Evolutionary conservation across 2,797 vertebrate genomes (phyloP).

Genomic region (Poeciliopsis paucimaculata): DNA sequence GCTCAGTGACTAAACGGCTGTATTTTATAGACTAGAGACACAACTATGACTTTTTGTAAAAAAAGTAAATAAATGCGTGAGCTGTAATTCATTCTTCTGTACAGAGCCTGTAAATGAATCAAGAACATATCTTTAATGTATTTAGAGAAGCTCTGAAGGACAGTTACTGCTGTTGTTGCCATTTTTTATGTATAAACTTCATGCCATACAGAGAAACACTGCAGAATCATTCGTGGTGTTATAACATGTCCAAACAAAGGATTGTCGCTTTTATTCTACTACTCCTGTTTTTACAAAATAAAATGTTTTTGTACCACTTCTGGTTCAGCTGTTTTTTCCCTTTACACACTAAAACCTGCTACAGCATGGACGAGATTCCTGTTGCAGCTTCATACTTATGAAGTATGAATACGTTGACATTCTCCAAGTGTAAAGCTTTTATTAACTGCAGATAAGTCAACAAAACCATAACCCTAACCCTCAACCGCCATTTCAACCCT

Average conservation of each 20-base stretch:
- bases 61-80: constrained; percentile 57
- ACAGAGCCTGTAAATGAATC: constrained; percentile 74
- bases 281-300: constrained; percentile 69
- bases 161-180: constrained; percentile 44
- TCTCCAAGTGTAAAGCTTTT: neutral
- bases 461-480: too few relatives aligned
- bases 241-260: constrained; percentile 42
- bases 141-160: constrained; percentile 42
- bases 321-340: neutral
- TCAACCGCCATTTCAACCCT: too few relatives aligned
- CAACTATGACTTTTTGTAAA: constrained; percentile 63
- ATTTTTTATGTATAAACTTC: constrained; percentile 54
- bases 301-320: constrained; percentile 70
- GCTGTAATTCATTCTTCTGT: constrained; percentile 72
- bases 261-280: constrained; percentile 47
- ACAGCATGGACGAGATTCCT: neutral
- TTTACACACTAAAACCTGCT: neutral
- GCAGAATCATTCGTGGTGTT: constrained; percentile 52
- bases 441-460: neutral
- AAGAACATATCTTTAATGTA: constrained; percentile 66
- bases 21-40: constrained; percentile 78
- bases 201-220: constrained; percentile 55
- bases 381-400: neutral
- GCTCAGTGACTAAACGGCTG: constrained; percentile 71
- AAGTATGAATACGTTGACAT: neutral